Base-by-base conservation (phyloP, 2,888 invertebrate genomes). In the Anagyrus pseudococci region DNA sequence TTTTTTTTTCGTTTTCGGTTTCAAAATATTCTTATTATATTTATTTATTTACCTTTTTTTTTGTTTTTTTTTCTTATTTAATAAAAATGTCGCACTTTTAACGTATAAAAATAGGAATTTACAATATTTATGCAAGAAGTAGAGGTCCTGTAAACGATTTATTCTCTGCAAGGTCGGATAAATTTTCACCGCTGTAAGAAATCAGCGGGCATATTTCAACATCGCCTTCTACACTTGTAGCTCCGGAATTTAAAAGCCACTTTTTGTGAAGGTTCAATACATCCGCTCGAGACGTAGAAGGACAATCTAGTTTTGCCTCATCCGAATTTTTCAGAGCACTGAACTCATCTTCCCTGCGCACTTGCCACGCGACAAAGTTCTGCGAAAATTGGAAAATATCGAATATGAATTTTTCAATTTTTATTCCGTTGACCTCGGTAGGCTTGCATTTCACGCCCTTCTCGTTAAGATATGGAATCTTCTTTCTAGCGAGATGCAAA, bases 401-500 rank as follows among this genome's bases (percentile, higher is more conserved):
- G 79, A 99, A 99, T 10, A 99, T 93, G 79, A 99, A 99, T 81
- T 98, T 99, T 77, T 99, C 99, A 82, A 99, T 91, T 84, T 99
- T 99, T 69, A 99, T 94, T 10, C 98, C 99, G 74, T 99, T 99
- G 0, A 95, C 90, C 66, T 88, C 86, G 0, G 87, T 85, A 0
- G 99, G 98, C 67, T 87, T 89, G 41, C 88, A 84, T 49, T 87
- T 84, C 19, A 87, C 83, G 2, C 94, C 94, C 8, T 86, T 83
- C 1, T 85, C 84, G 76, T 94, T 89, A 0, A 96, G 84, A 71
- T 87, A 91, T 0, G 97, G 91, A 69, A 99, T 98, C 83, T 99
- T 99, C 84, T 99, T 99, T 77, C 94, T 94, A 6, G 99, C 99
- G 0, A 96, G 89, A 77, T 99, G 99, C 55, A 98, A 86, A 72